Conservation (phyloP, 2,888 invertebrate genomes). For the Drosophila diplacantha region DNA sequence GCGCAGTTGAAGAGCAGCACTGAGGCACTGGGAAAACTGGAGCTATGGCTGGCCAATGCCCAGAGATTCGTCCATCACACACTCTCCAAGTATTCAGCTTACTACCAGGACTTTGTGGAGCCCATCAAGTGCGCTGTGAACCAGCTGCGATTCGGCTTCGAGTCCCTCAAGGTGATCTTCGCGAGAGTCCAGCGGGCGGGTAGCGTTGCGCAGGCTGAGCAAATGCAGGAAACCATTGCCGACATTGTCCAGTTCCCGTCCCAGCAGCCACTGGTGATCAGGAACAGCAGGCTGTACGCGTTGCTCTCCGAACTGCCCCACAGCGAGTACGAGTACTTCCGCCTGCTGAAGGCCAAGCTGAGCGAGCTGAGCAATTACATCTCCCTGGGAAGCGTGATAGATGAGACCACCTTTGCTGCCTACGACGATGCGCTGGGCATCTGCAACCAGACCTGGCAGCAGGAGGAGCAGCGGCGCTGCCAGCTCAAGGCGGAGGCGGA, state of each 20-base stretch:
- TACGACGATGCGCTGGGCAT: conserved; percentile 80
- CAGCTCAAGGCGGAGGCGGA: conserved; percentile 85
- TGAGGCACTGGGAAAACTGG: conserved; percentile 70
- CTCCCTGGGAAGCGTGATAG: conserved; percentile 79
- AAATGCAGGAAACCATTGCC: conserved; percentile 61
- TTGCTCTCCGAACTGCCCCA: conserved; percentile 68
- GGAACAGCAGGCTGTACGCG: conserved; percentile 66
- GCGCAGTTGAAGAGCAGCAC: conserved; percentile 48
- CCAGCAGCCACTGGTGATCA: conserved; percentile 60
- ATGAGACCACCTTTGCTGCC: conserved; percentile 77
- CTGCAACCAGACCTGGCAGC: conserved; percentile 86
- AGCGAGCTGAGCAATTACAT: conserved; percentile 84
- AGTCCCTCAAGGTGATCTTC: conserved; percentile 80
- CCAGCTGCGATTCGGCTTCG: conserved; percentile 83
- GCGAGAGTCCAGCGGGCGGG: conserved; percentile 73
- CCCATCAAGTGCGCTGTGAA: conserved; percentile 84
- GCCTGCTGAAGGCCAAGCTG: conserved; percentile 83
- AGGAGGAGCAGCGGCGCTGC: conserved; percentile 84
- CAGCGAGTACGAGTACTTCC: conserved; percentile 72
- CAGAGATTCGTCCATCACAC: conserved; percentile 75
- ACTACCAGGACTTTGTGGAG: conserved; percentile 88
- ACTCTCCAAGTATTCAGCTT: conserved; percentile 80
- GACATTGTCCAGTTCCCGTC: conserved; percentile 74
- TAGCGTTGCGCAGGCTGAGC: conserved; percentile 57
- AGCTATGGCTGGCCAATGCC: conserved; percentile 76